A percentile compares a stretch with the other conserved stretches of the same genome.
Evolutionary conservation across 2,888 invertebrate species (phyloP).

Genomic region (Agrotis ipsilon): DNA sequence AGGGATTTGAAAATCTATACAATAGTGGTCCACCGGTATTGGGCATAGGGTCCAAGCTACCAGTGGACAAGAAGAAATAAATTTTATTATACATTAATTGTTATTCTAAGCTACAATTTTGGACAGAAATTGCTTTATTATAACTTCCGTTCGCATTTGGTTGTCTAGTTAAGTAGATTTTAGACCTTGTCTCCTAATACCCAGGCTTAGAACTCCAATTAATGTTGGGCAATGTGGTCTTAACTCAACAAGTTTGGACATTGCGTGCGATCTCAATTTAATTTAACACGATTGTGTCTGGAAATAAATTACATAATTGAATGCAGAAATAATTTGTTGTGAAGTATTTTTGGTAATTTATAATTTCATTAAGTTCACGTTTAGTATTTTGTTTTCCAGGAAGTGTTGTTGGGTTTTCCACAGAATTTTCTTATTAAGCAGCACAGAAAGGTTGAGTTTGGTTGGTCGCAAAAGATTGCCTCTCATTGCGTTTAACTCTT

Average conservation of each 20-base stretch:
- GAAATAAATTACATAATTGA: slow-evolving; percentile 22
- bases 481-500: background rate
- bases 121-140: slow-evolving; percentile 62
- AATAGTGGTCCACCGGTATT: too few relatives aligned
- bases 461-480: background rate
- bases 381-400: slow-evolving; percentile 1
- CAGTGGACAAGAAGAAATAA: too few relatives aligned
- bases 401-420: background rate
- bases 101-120: slow-evolving; percentile 50
- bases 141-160: slow-evolving; percentile 50
- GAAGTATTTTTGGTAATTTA: background rate
- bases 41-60: too few relatives aligned
- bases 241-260: slow-evolving; percentile 51
- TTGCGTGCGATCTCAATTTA: slow-evolving; percentile 41
- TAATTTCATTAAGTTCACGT: background rate
- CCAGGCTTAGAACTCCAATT: slow-evolving; percentile 49
- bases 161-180: slow-evolving; percentile 49
- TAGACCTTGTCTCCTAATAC: slow-evolving; percentile 37
- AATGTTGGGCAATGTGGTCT: slow-evolving; percentile 45
- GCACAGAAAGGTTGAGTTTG: background rate
- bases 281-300: slow-evolving; percentile 43
- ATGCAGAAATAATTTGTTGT: slow-evolving; percentile 33
- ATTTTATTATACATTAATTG: too few relatives aligned
- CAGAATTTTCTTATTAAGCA: background rate
- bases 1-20: too few relatives aligned